Evolutionary conservation across 2,888 invertebrate species (phyloP), one percentile per base, ranked within the genome.

Genomic region (Protonemura montana): DNA sequence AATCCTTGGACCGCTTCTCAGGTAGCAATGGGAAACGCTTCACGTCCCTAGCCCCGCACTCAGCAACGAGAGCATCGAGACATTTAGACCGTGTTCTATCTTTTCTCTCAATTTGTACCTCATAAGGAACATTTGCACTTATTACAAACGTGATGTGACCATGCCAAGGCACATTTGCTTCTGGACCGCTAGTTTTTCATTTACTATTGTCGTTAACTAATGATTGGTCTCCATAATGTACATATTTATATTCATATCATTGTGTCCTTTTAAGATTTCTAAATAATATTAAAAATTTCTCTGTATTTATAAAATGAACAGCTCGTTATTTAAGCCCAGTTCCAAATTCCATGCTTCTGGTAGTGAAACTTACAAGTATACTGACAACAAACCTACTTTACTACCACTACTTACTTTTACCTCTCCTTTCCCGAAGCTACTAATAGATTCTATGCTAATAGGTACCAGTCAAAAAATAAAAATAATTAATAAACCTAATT

Each of bases 161-260:
- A 78, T n/a, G 78, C 78, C 28, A 59, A 59, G 59, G 59, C 13
- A 59, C 59, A 86, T 85, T 88, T 87, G 86, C 88, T 86, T 88
- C 59, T 59, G 59, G 59, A 59, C 59, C 59, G 59, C 59, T 86
- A 87, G 87, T 86, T 87, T 87, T 86, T 88, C 86, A 87, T 88
- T 87, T 87, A 87, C 88, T 90, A 29, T 90, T 90, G 89, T 90
- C 89, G 90, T 90, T 91, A 84, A 59, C 76, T 84, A 90, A 90
- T 90, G 89, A 90, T 89, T 91, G 90, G 90, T 90, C 93, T 93
- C 84, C 93, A 93, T 93, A 91, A 91, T 92, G 92, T 93, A 93
- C 91, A 93, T 93, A 93, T 92, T 91, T 92, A 92, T 92, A 91
- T 92, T 95, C 94, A 95, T 95, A 94, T 94, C 94, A 94, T 94